Evolutionary conservation across 2,888 invertebrate genomes (phyloP).

Genomic region (Ormyrus nitidulus): DNA sequence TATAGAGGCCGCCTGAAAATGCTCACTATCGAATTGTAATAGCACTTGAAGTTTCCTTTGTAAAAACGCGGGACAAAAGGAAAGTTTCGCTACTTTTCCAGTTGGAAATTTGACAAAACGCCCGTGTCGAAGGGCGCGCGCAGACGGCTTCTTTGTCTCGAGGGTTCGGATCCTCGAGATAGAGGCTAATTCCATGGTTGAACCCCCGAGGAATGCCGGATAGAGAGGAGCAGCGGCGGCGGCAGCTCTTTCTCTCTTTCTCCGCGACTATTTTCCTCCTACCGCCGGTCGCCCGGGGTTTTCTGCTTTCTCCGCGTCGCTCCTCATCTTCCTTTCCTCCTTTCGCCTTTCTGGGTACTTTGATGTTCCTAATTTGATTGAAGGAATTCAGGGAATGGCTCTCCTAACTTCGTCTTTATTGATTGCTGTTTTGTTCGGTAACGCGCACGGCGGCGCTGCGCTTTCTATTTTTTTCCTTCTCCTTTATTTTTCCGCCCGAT

Average conservation of each 20-base stretch:
- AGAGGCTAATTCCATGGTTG: slow-evolving; percentile 74
- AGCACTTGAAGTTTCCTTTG: slow-evolving; percentile 16
- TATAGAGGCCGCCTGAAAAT: no score
- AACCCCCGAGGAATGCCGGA: slow-evolving; percentile 69
- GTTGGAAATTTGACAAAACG: slow-evolving; percentile 55
- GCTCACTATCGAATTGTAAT: neutral
- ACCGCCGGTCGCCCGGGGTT: slow-evolving; percentile 41
- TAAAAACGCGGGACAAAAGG: slow-evolving; percentile 20
- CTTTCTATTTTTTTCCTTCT: slow-evolving; percentile 44
- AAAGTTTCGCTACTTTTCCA: slow-evolving; percentile 48
- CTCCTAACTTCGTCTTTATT: slow-evolving; percentile 72
- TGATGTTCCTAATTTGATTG: slow-evolving; percentile 76
- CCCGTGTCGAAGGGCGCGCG: slow-evolving; percentile 47
- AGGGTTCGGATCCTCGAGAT: slow-evolving; percentile 70
- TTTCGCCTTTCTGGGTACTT: slow-evolving; percentile 70
- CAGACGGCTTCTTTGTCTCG: slow-evolving; percentile 69
- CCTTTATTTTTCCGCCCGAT: slow-evolving; percentile 13
- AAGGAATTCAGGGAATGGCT: slow-evolving; percentile 73
- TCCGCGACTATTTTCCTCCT: slow-evolving; percentile 49
- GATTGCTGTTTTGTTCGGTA: slow-evolving; percentile 68
- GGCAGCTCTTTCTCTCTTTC: slow-evolving; percentile 26
- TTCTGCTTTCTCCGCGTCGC: slow-evolving; percentile 46
- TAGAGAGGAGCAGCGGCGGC: slow-evolving; percentile 12
- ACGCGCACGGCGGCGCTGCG: slow-evolving; percentile 19
- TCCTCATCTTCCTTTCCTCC: slow-evolving; percentile 63